A percentile compares a stretch with the other conserved stretches of the same genome.
Conservation (phyloP, 2,797 vertebrate species). For the Staurois parvus region DNA sequence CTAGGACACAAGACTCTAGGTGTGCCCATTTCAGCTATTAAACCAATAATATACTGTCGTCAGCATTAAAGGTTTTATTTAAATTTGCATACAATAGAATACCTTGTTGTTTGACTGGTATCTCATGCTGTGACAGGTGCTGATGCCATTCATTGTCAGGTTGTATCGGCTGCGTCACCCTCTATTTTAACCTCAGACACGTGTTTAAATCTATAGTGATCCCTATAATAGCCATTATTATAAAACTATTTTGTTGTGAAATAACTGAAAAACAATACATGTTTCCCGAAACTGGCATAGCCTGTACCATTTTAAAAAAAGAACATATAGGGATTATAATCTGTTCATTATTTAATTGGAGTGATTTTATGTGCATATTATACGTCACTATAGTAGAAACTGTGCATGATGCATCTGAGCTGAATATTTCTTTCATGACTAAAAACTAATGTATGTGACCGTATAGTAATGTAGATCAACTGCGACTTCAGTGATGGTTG, state of each 20-base stretch:
- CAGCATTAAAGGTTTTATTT: not conserved
- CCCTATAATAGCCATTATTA: not conserved
- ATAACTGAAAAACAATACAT: not conserved
- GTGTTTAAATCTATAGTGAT: not conserved
- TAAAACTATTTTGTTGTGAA: not conserved
- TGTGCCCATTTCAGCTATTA: not conserved
- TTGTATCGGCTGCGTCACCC: not conserved
- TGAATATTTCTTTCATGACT: no score
- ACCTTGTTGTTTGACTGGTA: not conserved
- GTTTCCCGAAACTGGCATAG: not conserved
- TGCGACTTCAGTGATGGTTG: no score
- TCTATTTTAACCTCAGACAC: not conserved
- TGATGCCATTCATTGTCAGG: not conserved
- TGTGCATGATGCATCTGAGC: no score
- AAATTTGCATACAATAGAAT: not conserved
- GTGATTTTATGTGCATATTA: no score
- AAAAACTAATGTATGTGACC: no score
- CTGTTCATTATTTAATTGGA: no score
- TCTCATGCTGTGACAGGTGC: not conserved
- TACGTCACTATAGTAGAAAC: no score
- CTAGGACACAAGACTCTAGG: not conserved
- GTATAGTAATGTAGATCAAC: no score
- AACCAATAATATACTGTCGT: not conserved
- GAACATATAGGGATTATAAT: no score
- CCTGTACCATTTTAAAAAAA: not conserved